Percentiles rank a stretch among this genome's conserved stretches.
phyloP scores from a whole-genome alignment of 2,888 invertebrate species.

The Sthenelais limicola region DNA sequence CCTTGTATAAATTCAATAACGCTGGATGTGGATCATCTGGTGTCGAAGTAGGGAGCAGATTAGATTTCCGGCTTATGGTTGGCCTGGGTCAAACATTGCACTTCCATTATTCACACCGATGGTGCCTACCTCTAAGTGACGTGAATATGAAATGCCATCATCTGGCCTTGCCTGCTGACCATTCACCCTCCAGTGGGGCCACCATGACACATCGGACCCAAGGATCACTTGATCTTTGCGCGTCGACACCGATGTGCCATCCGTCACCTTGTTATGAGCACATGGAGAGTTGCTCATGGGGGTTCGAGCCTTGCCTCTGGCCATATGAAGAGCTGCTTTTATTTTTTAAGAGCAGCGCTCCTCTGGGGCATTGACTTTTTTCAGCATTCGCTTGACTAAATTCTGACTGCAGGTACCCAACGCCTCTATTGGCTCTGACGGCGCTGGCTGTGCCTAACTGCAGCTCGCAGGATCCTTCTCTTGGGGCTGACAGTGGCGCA shows the following conservation, averaged over 20 bases:
- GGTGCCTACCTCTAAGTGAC: conserved; percentile 11
- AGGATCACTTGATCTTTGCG: background rate
- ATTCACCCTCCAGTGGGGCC: background rate
- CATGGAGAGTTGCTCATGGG: too few species aligned
- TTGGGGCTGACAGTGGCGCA: too few species aligned
- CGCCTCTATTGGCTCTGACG: too few species aligned
- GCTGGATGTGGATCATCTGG: background rate
- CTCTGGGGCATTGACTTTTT: too few species aligned
- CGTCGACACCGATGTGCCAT: conserved; percentile 2
- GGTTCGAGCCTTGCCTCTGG: too few species aligned
- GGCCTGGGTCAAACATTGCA: background rate
- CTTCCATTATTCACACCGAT: conserved; percentile 10
- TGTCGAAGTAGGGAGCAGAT: background rate
- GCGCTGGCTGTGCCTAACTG: too few species aligned
- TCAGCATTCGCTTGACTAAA: too few species aligned
- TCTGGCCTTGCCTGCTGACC: background rate
- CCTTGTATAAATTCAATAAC: conserved; percentile 28
- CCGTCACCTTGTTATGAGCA: background rate
- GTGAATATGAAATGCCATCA: background rate
- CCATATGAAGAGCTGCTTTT: too few species aligned
- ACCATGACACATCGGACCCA: background rate
- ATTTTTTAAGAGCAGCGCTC: too few species aligned
- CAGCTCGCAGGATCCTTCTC: too few species aligned
- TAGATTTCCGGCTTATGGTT: background rate
- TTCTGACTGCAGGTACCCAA: too few species aligned